A percentile compares a stretch with the other conserved stretches of the same genome.
Conservation (phyloP, 2,888 invertebrate genomes). For the Drosophila mayaguana region DNA sequence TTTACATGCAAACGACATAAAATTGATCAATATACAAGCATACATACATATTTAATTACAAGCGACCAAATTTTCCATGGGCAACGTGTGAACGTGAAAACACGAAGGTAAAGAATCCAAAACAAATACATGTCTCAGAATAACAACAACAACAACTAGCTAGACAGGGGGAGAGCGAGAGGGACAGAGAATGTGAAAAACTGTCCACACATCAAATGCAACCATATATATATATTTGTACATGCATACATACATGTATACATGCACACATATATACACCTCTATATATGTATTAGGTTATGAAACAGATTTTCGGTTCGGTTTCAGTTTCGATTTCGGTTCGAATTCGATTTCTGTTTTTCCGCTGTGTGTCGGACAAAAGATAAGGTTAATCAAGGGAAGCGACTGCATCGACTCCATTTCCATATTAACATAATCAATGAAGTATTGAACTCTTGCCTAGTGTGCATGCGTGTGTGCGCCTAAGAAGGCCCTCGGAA, state of each 20-base stretch:
- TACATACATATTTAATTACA: constrained; percentile 25
- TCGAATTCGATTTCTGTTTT: constrained; percentile 40
- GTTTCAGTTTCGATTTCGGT: constrained; percentile 28
- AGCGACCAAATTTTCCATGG: constrained; percentile 44
- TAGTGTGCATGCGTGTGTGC: constrained; percentile 15
- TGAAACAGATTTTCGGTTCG: constrained; percentile 46
- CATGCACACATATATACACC: neutral
- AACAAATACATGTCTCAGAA: constrained; percentile 22
- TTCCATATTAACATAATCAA: constrained; percentile 76
- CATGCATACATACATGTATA: neutral
- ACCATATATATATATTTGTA: too few relatives aligned
- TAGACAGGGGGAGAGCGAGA: constrained; percentile 1
- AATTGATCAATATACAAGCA: constrained; percentile 54
- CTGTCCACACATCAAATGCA: constrained; percentile 57
- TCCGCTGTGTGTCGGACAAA: constrained; percentile 9
- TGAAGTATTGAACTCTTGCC: constrained; percentile 51
- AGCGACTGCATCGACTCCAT: constrained; percentile 38
- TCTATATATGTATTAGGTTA: constrained; percentile 44
- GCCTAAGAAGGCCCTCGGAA: constrained; percentile 32
- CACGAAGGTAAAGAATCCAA: constrained; percentile 35
- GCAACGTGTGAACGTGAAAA: constrained; percentile 61
- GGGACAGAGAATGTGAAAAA: constrained; percentile 30
- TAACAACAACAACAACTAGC: neutral
- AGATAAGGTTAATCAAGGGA: constrained; percentile 46
- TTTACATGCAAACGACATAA: constrained; percentile 66